Evolutionary conservation across 2,113 vertebrate species (phyloP).

Genomic region (Campylomormyrus numenius): DNA sequence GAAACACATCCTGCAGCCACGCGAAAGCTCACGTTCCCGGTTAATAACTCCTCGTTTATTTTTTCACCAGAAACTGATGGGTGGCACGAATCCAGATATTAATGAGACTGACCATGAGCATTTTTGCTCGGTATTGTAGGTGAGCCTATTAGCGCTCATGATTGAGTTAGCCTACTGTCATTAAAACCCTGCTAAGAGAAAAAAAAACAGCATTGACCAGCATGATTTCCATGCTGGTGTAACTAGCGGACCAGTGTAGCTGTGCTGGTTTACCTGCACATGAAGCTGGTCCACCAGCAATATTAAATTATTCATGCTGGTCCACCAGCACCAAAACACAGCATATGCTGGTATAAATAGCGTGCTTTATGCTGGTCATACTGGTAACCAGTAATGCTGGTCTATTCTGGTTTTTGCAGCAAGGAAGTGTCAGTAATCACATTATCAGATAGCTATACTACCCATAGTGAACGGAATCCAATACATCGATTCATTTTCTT

Average conservation of each 20-base stretch:
- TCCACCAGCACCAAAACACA: background rate
- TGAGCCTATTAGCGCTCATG: background rate
- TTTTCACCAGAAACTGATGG: background rate
- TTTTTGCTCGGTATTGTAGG: background rate
- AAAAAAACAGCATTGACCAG: background rate
- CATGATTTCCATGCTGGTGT: background rate
- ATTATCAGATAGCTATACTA: background rate
- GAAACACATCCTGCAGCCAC: background rate
- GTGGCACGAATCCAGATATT: background rate
- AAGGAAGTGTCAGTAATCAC: background rate
- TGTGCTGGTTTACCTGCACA: background rate
- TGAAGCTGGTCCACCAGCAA: background rate
- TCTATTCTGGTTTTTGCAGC: background rate
- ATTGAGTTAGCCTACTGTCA: background rate
- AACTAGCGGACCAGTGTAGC: background rate
- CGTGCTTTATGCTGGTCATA: background rate
- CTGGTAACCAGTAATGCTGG: background rate
- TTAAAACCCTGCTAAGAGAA: background rate
- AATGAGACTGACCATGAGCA: background rate
- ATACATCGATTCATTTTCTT: background rate
- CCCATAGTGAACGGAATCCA: background rate
- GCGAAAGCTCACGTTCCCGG: background rate
- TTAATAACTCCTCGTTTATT: background rate
- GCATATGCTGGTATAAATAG: background rate
- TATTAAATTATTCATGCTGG: background rate